Evolutionary conservation across 2,888 invertebrate genomes (phyloP).

Genomic region (Eristalinus aeneus): DNA sequence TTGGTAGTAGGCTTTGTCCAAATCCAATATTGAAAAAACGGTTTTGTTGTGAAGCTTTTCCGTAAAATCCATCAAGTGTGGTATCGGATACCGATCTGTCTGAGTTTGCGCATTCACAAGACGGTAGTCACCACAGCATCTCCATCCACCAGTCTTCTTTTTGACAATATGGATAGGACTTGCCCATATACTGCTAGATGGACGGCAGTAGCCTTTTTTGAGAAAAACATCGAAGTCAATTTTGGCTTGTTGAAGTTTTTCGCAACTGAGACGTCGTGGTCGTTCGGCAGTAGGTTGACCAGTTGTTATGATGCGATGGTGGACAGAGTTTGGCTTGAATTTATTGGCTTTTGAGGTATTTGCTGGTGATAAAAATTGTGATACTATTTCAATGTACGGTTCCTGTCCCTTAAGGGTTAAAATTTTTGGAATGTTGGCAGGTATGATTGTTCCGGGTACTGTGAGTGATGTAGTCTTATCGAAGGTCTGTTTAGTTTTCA

Average conservation of each 20-base stretch:
- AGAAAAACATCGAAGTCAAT: neutral
- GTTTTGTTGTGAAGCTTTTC: neutral
- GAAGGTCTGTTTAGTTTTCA: too few relatives aligned
- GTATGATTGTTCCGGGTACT: too few relatives aligned
- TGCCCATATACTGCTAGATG: too few relatives aligned
- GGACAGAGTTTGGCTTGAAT: neutral
- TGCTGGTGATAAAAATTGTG: neutral
- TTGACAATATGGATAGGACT: too few relatives aligned
- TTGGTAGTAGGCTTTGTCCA: too few relatives aligned
- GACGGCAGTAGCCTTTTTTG: neutral
- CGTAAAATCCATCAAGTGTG: neutral
- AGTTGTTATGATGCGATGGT: too few relatives aligned
- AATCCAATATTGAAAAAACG: neutral
- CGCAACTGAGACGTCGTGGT: neutral
- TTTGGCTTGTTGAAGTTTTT: neutral
- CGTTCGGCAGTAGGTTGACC: neutral
- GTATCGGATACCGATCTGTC: neutral
- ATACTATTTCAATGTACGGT: neutral
- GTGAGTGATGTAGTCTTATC: too few relatives aligned
- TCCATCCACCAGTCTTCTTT: constrained; percentile 15
- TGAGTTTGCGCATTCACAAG: neutral
- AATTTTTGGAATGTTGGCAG: neutral
- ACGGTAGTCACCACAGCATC: neutral
- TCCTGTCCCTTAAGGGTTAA: neutral
- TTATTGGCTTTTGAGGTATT: neutral